Evolutionary conservation across 2,888 invertebrate genomes (phyloP), one percentile per base, ranked within the genome.

Genomic region (Phlogophora meticulosa): DNA sequence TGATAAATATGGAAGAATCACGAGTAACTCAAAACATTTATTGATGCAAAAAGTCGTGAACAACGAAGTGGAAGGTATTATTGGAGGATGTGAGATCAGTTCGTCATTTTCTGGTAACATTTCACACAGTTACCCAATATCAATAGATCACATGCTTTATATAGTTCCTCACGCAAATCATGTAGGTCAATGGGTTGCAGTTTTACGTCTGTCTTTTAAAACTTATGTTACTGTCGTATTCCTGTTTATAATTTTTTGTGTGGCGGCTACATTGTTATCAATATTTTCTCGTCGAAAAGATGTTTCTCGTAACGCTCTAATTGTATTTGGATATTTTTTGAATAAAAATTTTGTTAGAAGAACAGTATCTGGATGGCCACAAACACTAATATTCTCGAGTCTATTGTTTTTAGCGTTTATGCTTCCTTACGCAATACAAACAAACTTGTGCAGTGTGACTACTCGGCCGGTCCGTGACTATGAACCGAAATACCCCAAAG

Each of bases 311-410:
- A 75, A 83, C 22, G 45, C 83, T 22, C 57, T 89, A 22, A 69
- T 84, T 7, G 74, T 88, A 7, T 82, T 82, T 43, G 89, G 90
- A 46, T 85, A 83, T 48, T 84, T 88, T 61, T 63, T 87, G 9
- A 85, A 84, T 71, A 88, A 82, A 53, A 64, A 57, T 10, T 52
- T 46, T 15, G 43, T 80, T 2, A 66, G 52, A 10, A 71, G 80
- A 15, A 74, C 78, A 32, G 79, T 78, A 38, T 38, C 63, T 2
- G 84, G 82, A 17, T 38, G 79, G 20, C 63, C 85, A n/a, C 78
- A 82, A 17, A 72, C 77, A 32, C 28, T 89, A 0, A 38, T 88
- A 10, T 58, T 85, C 7, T 24, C 73, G 4, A 74, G 57, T 51
- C 46, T 89, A 13, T 74, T 90, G 32, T 66, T 84, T 40, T 75